A percentile compares a stretch with the other conserved stretches of the same genome.
phyloP scores from a whole-genome alignment of 2,888 invertebrate species.

The Ommatoiulus sabulosus region DNA sequence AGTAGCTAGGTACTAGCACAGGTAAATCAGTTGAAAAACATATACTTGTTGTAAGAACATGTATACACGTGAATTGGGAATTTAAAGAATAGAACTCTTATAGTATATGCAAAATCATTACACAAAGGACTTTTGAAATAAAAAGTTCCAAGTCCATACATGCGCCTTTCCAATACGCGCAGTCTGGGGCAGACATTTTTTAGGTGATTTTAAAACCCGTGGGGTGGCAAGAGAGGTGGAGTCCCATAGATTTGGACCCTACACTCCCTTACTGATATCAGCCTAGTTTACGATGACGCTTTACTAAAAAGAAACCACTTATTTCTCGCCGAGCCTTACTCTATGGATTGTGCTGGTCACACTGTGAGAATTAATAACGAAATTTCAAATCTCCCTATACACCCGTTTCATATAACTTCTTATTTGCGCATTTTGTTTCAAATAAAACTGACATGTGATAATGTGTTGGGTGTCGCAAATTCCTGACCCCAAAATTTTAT shows the following conservation, averaged over 20 bases:
- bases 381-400: neutral
- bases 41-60: neutral
- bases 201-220: neutral
- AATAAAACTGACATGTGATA: neutral
- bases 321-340: neutral
- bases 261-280: neutral
- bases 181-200: neutral
- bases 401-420: neutral
- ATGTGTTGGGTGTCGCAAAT: neutral
- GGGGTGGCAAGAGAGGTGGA: neutral
- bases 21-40: neutral
- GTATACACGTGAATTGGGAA: neutral
- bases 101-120: neutral
- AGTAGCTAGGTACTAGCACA: neutral
- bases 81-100: neutral
- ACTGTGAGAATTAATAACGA: neutral
- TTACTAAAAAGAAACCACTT: conserved; percentile 6
- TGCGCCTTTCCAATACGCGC: neutral
- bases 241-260: neutral
- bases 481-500: neutral
- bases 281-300: neutral
- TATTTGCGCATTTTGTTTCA: conserved; percentile 2
- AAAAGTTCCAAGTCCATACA: conserved; percentile 19
- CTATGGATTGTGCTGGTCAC: neutral
- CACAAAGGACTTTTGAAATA: neutral